Conservation (phyloP, 2,888 invertebrate genomes). For the Plagodis dolabraria region DNA sequence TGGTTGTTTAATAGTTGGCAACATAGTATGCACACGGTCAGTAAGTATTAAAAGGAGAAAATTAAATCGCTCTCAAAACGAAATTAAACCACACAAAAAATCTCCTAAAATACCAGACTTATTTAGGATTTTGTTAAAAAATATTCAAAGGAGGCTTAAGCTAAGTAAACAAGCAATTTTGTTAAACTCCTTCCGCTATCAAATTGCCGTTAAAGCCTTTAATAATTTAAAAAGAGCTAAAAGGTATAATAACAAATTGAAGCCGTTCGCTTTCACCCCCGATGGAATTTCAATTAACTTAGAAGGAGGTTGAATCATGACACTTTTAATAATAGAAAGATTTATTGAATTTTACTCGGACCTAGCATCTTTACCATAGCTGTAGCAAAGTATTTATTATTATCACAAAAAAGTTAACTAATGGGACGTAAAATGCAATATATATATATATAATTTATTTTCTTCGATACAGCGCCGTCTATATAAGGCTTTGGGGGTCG, state of each 20-base stretch:
- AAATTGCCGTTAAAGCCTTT: conserved; percentile 22
- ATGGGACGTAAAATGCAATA: too few species aligned
- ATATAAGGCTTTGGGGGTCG: too few species aligned
- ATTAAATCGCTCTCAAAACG: too few species aligned
- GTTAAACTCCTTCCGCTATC: conserved; percentile 16
- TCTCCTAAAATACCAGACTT: too few species aligned
- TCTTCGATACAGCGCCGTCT: too few species aligned
- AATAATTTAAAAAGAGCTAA: conserved; percentile 17
- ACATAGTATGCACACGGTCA: too few species aligned
- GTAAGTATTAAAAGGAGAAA: too few species aligned
- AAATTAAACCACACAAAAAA: too few species aligned
- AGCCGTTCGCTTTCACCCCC: conserved; percentile 6
- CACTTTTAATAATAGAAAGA: conserved; percentile 14
- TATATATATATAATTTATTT: too few species aligned
- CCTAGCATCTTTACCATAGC: neutral
- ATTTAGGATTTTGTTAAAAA: neutral
- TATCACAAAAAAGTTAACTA: too few species aligned
- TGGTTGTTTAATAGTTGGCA: too few species aligned
- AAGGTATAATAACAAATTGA: conserved; percentile 15
- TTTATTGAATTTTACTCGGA: conserved; percentile 1
- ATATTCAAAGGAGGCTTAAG: conserved; percentile 12
- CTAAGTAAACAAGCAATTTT: neutral
- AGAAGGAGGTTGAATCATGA: conserved; percentile 5
- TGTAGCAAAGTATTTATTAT: too few species aligned
- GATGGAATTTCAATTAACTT: conserved; percentile 17